phyloP scores from a whole-genome alignment of 2,888 invertebrate species.

The Alviniconcha strummeri region DNA sequence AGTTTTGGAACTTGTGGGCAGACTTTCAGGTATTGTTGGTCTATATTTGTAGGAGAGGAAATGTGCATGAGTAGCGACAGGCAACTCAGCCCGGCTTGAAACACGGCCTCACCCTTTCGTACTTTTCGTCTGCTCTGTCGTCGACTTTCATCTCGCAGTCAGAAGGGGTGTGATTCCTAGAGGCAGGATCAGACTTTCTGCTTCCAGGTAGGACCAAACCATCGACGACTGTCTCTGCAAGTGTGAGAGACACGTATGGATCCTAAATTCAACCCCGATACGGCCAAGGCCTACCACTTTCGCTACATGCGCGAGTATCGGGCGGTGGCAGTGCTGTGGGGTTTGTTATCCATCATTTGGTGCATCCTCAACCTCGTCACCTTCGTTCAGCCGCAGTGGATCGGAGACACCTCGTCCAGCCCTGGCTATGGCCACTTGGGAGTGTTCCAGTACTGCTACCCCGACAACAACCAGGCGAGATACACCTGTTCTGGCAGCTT shows the following conservation, averaged over 20 bases:
- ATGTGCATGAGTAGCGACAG: conserved; percentile 24
- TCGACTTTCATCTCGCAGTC: not conserved
- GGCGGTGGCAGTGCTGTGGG: conserved; percentile 97
- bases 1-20: conserved; percentile 30
- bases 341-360: conserved; percentile 96
- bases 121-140: conserved; percentile 19
- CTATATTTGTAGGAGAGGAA: conserved; percentile 36
- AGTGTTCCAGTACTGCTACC: conserved; percentile 88
- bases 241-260: conserved; percentile 41
- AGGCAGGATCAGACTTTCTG: not conserved
- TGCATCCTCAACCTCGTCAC: conserved; percentile 95
- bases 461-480: conserved; percentile 45
- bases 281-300: conserved; percentile 63
- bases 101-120: conserved; percentile 22
- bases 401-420: conserved; percentile 71
- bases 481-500: conserved; percentile 85
- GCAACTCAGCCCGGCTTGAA: conserved; percentile 25
- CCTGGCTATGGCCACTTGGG: conserved; percentile 91
- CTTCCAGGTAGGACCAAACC: not conserved
- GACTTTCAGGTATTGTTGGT: conserved; percentile 28
- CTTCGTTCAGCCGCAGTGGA: conserved; percentile 88
- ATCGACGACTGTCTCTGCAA: conserved; percentile 2
- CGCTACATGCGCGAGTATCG: conserved; percentile 74
- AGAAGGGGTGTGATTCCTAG: not conserved
- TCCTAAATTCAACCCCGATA: conserved; percentile 61